Percentiles rank a stretch among this genome's conserved stretches.
Evolutionary conservation across 2,888 invertebrate species (phyloP).

Genomic region (Synergus laeviventris): DNA sequence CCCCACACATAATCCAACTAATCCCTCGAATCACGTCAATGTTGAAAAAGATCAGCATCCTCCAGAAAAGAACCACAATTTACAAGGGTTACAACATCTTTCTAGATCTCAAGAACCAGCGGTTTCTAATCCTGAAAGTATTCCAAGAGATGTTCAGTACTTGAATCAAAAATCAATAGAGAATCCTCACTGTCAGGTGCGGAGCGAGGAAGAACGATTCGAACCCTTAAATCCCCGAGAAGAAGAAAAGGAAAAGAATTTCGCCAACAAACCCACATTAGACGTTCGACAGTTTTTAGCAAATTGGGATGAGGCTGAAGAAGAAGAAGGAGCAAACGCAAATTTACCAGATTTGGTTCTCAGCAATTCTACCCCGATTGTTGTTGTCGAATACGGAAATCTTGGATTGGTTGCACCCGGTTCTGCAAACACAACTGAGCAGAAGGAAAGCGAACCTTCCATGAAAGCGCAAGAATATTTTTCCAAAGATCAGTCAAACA

Average conservation of each 20-base stretch:
- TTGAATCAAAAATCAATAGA: constrained; percentile 40
- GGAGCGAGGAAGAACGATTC: constrained; percentile 26
- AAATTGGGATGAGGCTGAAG: constrained; percentile 74
- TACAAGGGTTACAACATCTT: constrained; percentile 43
- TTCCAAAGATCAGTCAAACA: background rate
- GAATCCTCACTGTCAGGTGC: constrained; percentile 45
- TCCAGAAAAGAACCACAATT: constrained; percentile 44
- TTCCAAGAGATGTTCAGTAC: constrained; percentile 41
- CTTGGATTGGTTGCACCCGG: constrained; percentile 56
- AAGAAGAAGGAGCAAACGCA: constrained; percentile 66
- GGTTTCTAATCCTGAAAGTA: background rate
- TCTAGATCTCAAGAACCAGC: constrained; percentile 25
- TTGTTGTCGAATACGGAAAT: constrained; percentile 65
- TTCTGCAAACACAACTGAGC: constrained; percentile 41
- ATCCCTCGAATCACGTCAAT: constrained; percentile 43
- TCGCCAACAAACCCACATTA: constrained; percentile 70
- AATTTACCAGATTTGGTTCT: constrained; percentile 58
- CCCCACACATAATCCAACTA: constrained; percentile 51
- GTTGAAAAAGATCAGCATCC: constrained; percentile 45
- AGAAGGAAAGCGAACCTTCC: constrained; percentile 41
- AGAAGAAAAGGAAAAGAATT: constrained; percentile 57
- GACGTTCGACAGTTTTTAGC: constrained; percentile 74
- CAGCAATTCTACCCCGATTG: constrained; percentile 59
- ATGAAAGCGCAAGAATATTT: constrained; percentile 8
- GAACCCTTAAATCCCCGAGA: constrained; percentile 39